These are phyloP conservation scores for Allygus modestus DNA, from an alignment of 2,888 invertebrate genomes.

Conservation along the genomic window DNA sequence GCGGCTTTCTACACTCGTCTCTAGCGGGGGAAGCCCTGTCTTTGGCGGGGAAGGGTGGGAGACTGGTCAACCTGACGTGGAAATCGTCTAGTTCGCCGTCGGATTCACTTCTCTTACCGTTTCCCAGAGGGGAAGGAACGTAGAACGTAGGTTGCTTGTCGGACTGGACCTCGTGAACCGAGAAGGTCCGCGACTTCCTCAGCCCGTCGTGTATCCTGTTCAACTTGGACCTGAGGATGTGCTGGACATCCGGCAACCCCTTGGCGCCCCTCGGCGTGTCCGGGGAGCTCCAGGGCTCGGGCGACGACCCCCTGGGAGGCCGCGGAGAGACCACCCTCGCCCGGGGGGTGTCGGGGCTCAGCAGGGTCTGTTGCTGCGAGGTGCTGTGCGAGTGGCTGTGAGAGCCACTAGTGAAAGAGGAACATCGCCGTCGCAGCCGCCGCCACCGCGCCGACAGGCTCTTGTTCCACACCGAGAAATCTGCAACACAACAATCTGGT, in stretches of 20 bases:
- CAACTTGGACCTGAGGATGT: slow-evolving; percentile 80
- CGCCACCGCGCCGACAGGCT: slow-evolving; percentile 87
- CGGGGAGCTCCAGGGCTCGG: slow-evolving; percentile 53
- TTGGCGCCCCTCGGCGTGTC: slow-evolving; percentile 50
- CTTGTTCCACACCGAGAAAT: slow-evolving; percentile 84
- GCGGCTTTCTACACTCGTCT: slow-evolving; percentile 49
- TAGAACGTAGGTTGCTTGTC: slow-evolving; percentile 79
- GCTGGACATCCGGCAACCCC: slow-evolving; percentile 68
- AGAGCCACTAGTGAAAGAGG: slow-evolving; percentile 74
- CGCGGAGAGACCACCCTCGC: slow-evolving; percentile 58
- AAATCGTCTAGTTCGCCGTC: slow-evolving; percentile 55
- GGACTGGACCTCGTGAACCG: slow-evolving; percentile 79
- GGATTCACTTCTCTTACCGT: slow-evolving; percentile 27
- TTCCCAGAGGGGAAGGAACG: slow-evolving; percentile 80
- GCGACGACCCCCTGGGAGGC: slow-evolving; percentile 39
- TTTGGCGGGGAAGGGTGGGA: slow-evolving; percentile 59
- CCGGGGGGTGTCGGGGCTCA: slow-evolving; percentile 69
- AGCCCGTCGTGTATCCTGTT: slow-evolving; percentile 82
- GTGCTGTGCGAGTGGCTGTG: slow-evolving; percentile 26
- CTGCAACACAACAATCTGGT: slow-evolving; percentile 76
- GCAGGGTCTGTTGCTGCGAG: slow-evolving; percentile 75
- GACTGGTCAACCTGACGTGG: slow-evolving; percentile 55
- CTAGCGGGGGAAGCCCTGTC: slow-evolving; percentile 49
- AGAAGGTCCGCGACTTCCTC: slow-evolving; percentile 81
- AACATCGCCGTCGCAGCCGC: slow-evolving; percentile 83